phyloP scores from a whole-genome alignment of 1,140 invertebrate genomes.

The Drosophila paulistorum region DNA sequence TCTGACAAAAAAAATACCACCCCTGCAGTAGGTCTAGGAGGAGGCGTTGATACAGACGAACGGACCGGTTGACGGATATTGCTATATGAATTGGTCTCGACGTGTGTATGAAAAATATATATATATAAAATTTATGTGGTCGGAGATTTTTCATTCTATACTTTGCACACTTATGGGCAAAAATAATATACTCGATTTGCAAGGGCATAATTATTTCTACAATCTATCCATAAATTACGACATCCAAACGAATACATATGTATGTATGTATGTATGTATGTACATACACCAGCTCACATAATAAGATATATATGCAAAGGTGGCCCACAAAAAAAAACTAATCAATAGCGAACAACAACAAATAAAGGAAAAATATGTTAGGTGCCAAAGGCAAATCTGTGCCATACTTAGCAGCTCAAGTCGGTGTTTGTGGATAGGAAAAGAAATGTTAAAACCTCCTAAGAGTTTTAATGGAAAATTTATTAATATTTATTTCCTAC shows the following conservation, averaged over 20 bases:
- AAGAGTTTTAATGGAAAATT: constrained; percentile 58
- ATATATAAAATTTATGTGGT: no score
- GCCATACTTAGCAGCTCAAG: constrained; percentile 45
- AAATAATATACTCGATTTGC: constrained; percentile 25
- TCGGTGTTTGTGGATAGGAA: background rate
- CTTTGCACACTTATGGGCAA: constrained; percentile 33
- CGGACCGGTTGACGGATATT: no score
- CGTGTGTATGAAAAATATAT: no score
- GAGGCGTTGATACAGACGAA: no score
- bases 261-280: no score
- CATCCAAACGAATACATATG: constrained; percentile 35
- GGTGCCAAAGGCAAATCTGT: constrained; percentile 50
- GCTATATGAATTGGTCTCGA: no score
- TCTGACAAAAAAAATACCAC: no score
- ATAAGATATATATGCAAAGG: constrained; percentile 23
- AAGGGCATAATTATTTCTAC: constrained; percentile 53
- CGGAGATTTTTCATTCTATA: no score
- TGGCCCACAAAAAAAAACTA: constrained; percentile 64
- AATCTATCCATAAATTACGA: constrained; percentile 73
- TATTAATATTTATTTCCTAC: constrained; percentile 66
- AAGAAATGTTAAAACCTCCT: constrained; percentile 71
- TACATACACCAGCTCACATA: constrained; percentile 1
- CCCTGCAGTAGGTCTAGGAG: no score
- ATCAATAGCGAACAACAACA: constrained; percentile 52
- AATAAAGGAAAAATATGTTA: constrained; percentile 58